A percentile compares a stretch with the other conserved stretches of the same genome.
Conservation (phyloP, 2,888 invertebrate genomes). For the Microplitis manilae region DNA sequence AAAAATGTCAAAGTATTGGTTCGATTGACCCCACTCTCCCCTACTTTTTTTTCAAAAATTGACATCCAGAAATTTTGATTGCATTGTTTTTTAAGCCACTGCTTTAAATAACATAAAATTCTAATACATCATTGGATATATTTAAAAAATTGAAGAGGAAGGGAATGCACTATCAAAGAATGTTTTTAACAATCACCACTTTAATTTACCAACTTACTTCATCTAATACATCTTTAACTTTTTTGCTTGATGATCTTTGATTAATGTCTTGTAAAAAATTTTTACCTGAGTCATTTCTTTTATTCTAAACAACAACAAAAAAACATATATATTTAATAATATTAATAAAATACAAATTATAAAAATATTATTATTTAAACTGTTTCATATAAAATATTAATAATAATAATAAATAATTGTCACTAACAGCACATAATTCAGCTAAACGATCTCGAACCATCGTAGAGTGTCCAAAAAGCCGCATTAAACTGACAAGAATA, state of each 20-base stretch:
- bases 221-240: constrained; percentile 62
- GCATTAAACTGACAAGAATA: constrained; percentile 44
- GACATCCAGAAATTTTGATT: no score
- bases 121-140: no score
- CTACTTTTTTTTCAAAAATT: no score
- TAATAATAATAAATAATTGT: constrained; percentile 19
- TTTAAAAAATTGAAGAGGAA: no score
- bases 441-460: constrained; percentile 69
- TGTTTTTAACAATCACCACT: no score
- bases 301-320: constrained; percentile 49
- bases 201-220: constrained; percentile 59
- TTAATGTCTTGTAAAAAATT: constrained; percentile 63
- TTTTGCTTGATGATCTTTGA: constrained; percentile 62
- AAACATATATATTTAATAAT: constrained; percentile 3
- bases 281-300: constrained; percentile 57
- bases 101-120: no score
- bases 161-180: no score
- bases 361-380: no score
- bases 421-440: constrained; percentile 67
- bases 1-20: no score
- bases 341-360: not conserved
- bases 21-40: no score
- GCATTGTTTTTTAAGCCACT: no score
- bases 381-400: no score
- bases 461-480: constrained; percentile 48